These are phyloP conservation scores for Anthrax anthrax DNA, from an alignment of 2,888 invertebrate genomes.

Conservation along the genomic window DNA sequence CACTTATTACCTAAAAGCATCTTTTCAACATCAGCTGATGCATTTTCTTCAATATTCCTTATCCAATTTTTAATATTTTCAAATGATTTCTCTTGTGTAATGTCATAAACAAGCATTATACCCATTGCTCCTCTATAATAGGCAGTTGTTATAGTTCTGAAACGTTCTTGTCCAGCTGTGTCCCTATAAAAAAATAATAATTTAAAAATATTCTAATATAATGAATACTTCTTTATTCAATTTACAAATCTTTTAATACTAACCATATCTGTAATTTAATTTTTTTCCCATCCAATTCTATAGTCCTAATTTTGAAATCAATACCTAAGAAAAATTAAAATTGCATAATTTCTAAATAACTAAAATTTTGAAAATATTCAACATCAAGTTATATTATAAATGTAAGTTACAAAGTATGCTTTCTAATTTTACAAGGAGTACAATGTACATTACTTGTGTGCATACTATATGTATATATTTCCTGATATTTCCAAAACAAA, in stretches of 20 bases:
- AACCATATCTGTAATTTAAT: slow-evolving; percentile 99
- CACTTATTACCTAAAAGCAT: slow-evolving; percentile 99
- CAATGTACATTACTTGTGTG: too few species aligned
- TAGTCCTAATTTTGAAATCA: slow-evolving; percentile 98
- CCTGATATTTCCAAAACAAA: too few species aligned
- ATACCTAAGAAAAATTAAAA: slow-evolving; percentile 57
- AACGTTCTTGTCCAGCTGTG: slow-evolving; percentile 97
- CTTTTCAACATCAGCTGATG: slow-evolving; percentile 96
- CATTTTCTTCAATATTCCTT: slow-evolving; percentile 97
- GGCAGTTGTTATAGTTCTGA: slow-evolving; percentile 98
- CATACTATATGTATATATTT: too few species aligned
- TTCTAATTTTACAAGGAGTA: too few species aligned
- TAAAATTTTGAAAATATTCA: too few species aligned
- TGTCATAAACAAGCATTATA: slow-evolving; percentile 98
- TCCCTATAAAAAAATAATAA: slow-evolving; percentile 50
- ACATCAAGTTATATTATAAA: too few species aligned
- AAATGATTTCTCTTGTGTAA: slow-evolving; percentile 97
- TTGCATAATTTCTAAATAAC: neutral
- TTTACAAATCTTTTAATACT: slow-evolving; percentile 26
- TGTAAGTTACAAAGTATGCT: too few species aligned
- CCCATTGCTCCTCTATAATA: slow-evolving; percentile 99
- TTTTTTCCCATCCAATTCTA: slow-evolving; percentile 96
- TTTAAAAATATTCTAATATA: slow-evolving; percentile 1
- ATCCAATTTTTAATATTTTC: slow-evolving; percentile 99
- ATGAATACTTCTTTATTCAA: neutral